Evolutionary conservation across 2,888 invertebrate species (phyloP).

Genomic region (Archaeoteleia sp.): DNA sequence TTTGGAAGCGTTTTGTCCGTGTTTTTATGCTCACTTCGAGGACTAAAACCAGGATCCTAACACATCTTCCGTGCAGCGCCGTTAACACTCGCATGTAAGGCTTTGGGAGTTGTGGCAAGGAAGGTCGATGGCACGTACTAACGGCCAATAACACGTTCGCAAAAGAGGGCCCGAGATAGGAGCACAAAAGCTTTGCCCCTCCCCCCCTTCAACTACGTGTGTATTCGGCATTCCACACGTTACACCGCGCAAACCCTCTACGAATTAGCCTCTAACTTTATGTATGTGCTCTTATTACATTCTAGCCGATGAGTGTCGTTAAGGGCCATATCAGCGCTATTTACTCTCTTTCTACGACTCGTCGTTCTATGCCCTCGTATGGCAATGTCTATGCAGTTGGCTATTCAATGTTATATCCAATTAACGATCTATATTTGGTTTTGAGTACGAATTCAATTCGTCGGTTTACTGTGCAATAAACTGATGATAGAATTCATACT

Average conservation of each 20-base stretch:
- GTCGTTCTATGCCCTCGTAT: constrained; percentile 2
- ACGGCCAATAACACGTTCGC: constrained; percentile 55
- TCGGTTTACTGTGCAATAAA: constrained; percentile 20
- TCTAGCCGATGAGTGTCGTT: constrained; percentile 61
- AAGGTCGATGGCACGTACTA: constrained; percentile 54
- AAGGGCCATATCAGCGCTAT: constrained; percentile 54
- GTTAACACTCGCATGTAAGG: constrained; percentile 41
- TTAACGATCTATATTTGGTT: constrained; percentile 35
- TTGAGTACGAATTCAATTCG: constrained; percentile 27
- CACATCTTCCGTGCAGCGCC: constrained; percentile 39
- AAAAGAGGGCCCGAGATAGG: constrained; percentile 33
- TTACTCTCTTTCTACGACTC: constrained; percentile 17
- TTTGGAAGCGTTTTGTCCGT: constrained; percentile 29
- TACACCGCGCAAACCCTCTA: not conserved
- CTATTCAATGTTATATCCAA: constrained; percentile 39
- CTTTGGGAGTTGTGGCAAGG: constrained; percentile 44
- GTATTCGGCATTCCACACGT: constrained; percentile 42
- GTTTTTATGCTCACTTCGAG: constrained; percentile 42
- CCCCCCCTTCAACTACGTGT: constrained; percentile 34
- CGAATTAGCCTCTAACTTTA: constrained; percentile 54
- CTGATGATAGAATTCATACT: constrained; percentile 17
- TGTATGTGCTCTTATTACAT: constrained; percentile 65
- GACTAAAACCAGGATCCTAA: constrained; percentile 38
- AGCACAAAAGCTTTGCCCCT: constrained; percentile 60
- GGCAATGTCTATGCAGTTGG: constrained; percentile 17